phyloP scores from a whole-genome alignment of 2,113 vertebrate species.

The Acrocephalus arundinaceus region DNA sequence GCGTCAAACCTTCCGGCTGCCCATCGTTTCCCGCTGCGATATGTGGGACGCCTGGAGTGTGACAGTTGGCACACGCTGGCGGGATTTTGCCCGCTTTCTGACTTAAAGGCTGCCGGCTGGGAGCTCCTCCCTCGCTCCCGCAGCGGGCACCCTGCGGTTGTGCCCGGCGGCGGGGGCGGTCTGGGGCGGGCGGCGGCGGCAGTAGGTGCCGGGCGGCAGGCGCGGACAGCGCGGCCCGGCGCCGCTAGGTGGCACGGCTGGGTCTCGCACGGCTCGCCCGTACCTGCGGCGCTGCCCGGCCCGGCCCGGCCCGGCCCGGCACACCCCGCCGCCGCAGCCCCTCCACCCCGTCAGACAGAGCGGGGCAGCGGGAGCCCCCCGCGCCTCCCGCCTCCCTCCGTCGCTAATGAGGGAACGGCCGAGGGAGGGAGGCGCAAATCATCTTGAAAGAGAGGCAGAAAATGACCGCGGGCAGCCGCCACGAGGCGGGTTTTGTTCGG shows the following conservation, averaged over 20 bases:
- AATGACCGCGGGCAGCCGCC: constrained; percentile 28
- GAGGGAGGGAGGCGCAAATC: not conserved
- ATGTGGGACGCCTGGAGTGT: fast-evolving
- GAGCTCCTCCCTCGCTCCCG: not conserved
- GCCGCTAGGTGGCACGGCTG: not conserved
- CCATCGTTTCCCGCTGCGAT: fast-evolving
- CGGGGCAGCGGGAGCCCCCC: not conserved
- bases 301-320: not conserved
- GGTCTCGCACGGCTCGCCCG: not conserved
- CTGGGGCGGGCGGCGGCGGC: not conserved
- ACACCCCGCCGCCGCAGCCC: not conserved
- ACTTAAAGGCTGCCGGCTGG: fast-evolving
- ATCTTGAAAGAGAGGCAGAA: not conserved
- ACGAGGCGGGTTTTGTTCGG: constrained; percentile 46
- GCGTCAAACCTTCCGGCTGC: not conserved
- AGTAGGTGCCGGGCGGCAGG: not conserved
- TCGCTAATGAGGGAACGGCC: not conserved
- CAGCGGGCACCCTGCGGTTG: not conserved
- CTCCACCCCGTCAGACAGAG: not conserved
- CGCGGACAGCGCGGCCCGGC: not conserved
- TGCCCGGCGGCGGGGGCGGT: not conserved
- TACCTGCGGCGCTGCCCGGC: not conserved
- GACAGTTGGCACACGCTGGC: no score
- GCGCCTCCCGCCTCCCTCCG: not conserved
- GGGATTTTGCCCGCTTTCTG: not conserved